Evolutionary conservation across 23 tunicate species (phyloP), one percentile per base, ranked within the genome.

Genomic region (Trididemnum clinides): DNA sequence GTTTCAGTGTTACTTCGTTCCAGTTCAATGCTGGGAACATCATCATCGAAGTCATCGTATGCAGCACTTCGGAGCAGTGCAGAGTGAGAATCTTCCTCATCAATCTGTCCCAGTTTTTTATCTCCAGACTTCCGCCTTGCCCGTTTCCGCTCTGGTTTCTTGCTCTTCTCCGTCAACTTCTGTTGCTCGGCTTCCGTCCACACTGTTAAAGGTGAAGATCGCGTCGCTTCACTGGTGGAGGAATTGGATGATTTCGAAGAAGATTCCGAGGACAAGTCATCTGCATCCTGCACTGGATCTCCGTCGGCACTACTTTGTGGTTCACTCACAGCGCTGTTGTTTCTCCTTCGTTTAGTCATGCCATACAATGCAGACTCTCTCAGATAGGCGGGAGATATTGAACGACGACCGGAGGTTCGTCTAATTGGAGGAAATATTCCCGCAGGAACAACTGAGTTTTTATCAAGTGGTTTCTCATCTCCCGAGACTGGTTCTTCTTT

Each of bases 381-480:
- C 18, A 86, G 80, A 74, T 86, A 91, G 6, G 91, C 97, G 26
- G 97, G 97, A 1, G 97, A 92, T 78, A 87, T 92, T 0, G 97
- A 92, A 10, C 91, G 78, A 1, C 97, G 91, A 25, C 80, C 64
- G 12, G 97, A 92, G 2, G 82, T 87, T 33, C 97, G 64, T 23
- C 97, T 72, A 28, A 38, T 51, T 32, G 86, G 33, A 1, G 91
- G 69, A 66, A 75, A 82, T n/a, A 80, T 33, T 5, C 76, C 90
- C 0, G 78, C n/a, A 25, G 78, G 72, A 83, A 83, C 44, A 54
- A 29, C 51, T 64, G 75, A 34, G 20, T 30, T 20, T 50, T 34
- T 77, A 29, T 80, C 65, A 23, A 18, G 36, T 25, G 19, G 1
- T 34, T 50, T 57, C 23, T 84, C 81, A 21, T 51, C 81, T 12